A percentile compares a stretch with the other conserved stretches of the same genome.
phyloP scores from a whole-genome alignment of 2,113 vertebrate species.

The Leucosticte australis region DNA sequence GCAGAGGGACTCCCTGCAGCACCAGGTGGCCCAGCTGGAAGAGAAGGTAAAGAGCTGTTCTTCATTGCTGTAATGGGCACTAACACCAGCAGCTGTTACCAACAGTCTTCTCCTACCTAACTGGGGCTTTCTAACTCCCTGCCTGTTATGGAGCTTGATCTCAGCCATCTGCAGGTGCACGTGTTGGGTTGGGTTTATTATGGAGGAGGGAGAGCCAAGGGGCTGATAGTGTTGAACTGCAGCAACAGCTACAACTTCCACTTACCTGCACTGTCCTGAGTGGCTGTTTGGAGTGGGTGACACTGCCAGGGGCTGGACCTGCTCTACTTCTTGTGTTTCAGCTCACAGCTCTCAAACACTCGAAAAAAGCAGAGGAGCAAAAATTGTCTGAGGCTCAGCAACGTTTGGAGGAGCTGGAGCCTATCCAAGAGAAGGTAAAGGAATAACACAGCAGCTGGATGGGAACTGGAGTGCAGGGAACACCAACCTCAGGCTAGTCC shows the following conservation, averaged over 20 bases:
- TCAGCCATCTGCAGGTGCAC: rapidly evolving
- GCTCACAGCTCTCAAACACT: slow-evolving; percentile 68
- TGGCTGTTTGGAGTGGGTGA: neutral
- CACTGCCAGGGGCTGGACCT: neutral
- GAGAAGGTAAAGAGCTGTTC: slow-evolving; percentile 74
- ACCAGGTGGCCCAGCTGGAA: slow-evolving; percentile 78
- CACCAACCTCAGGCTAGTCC: neutral
- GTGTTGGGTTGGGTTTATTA: neutral
- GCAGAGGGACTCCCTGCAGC: slow-evolving; percentile 79
- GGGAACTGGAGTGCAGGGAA: neutral
- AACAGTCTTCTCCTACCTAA: neutral
- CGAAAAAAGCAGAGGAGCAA: slow-evolving; percentile 72
- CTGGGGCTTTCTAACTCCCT: neutral
- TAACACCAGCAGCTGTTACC: neutral
- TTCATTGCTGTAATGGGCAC: neutral
- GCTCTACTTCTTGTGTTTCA: slow-evolving; percentile 24
- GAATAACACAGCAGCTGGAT: neutral
- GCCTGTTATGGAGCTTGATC: rapidly evolving
- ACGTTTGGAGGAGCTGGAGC: slow-evolving; percentile 73
- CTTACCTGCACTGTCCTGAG: neutral
- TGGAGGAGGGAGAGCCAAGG: neutral
- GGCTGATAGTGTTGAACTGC: neutral
- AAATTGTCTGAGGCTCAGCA: slow-evolving; percentile 56
- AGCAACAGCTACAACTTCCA: neutral
- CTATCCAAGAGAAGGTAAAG: slow-evolving; percentile 76